Percentiles rank a stretch among this genome's conserved stretches.
Evolutionary conservation across 2,113 vertebrate genomes (phyloP).

Genomic region (Xiphorhynchus elegans): DNA sequence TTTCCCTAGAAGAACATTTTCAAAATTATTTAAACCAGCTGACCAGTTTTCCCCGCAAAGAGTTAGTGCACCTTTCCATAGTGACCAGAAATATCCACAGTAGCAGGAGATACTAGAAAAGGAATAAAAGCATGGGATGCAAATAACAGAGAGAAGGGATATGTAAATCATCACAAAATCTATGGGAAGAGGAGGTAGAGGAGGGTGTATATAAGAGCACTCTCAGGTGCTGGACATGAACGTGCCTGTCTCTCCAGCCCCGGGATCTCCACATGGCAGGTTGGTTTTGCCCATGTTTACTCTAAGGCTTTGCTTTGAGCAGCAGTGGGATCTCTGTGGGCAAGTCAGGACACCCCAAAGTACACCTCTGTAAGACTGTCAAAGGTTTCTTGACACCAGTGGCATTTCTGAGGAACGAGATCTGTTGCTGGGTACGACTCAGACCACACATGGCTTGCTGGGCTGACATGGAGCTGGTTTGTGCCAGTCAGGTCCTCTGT

Average conservation of each 20-base stretch:
- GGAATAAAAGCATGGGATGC: neutral
- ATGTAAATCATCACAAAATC: neutral
- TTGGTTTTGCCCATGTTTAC: neutral
- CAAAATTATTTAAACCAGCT: neutral
- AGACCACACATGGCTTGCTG: accelerated
- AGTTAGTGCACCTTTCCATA: neutral
- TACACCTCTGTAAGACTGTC: neutral
- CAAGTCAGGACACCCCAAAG: neutral
- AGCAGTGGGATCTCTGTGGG: neutral
- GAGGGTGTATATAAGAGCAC: neutral
- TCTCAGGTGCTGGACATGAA: neutral
- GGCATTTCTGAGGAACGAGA: neutral
- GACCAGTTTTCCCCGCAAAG: neutral
- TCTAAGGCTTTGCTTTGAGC: neutral
- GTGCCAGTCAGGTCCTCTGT: neutral
- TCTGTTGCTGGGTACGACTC: neutral
- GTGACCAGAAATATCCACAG: neutral
- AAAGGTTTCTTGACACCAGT: neutral
- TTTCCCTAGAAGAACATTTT: neutral
- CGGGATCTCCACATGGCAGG: neutral
- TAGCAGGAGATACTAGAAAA: neutral
- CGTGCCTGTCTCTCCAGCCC: accelerated
- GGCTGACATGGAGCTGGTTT: neutral
- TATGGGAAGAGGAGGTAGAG: neutral
- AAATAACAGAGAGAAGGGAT: neutral